A percentile compares a stretch with the other conserved stretches of the same genome.
Evolutionary conservation across 2,888 invertebrate genomes (phyloP).

Genomic region (Cephalotes varians): DNA sequence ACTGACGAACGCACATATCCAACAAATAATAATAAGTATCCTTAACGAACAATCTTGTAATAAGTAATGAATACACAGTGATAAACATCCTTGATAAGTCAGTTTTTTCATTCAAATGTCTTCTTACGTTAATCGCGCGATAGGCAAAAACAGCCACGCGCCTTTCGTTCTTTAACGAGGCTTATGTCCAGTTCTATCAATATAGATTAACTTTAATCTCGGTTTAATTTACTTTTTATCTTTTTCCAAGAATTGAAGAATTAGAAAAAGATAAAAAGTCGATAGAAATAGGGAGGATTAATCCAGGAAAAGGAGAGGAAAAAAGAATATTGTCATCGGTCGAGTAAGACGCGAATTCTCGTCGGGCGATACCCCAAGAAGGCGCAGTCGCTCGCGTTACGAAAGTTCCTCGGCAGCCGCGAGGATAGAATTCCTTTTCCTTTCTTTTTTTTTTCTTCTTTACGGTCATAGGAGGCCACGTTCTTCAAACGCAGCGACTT

Average conservation of each 20-base stretch:
- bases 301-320: not conserved
- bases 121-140: not conserved
- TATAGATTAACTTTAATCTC: too few species aligned
- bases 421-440: not conserved
- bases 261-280: too few species aligned
- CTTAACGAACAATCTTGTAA: not conserved
- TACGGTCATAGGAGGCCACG: not conserved
- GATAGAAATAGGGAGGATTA: too few species aligned
- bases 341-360: conserved; percentile 14
- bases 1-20: not conserved
- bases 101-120: not conserved
- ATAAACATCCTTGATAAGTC: not conserved
- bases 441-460: not conserved
- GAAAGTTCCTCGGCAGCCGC: conserved; percentile 2
- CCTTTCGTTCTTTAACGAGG: not conserved
- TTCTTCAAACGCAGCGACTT: not conserved
- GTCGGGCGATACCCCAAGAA: conserved; percentile 16
- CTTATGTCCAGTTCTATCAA: too few species aligned
- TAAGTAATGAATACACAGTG: not conserved
- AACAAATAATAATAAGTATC: too few species aligned
- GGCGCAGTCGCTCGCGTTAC: conserved; percentile 1
- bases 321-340: conserved; percentile 1
- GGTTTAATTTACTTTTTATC: too few species aligned
- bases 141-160: not conserved
- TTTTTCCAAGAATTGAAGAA: too few species aligned